Base-by-base conservation (phyloP, 2,888 invertebrate genomes). In the Gibbula magus region DNA sequence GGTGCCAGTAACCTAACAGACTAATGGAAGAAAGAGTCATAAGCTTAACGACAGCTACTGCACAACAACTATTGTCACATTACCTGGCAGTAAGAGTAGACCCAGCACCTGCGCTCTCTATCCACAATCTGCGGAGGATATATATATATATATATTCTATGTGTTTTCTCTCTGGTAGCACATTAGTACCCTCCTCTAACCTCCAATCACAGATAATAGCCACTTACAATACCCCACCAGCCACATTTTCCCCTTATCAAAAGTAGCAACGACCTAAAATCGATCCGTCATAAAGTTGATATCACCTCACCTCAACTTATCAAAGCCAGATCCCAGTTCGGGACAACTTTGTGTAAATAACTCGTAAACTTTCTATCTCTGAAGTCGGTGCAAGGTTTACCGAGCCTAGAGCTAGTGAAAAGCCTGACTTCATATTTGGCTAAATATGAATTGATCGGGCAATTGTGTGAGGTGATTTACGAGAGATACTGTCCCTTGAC, bases 191-290 rank as follows among this genome's bases (percentile, higher is more conserved):
- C n/a, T 61, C 61, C 25, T 29, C 13, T 61, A 25, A 22, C 29
- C 25, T 29, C 61, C 25, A 61, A 61, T 61, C 61, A 61, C 61
- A 16, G 61, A 61, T 61, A 25, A 61, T 61, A 61, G 61, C 29
- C 61, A 25, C 61, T 61, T 61, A 61, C 61, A 61, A 61, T 16
- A 61, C 29, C 61, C 7, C 25, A 16, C 29, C 13, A 61, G 61
- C 29, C 29, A 61, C 61, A 61, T 61, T 61, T 61, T 61, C 29
- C 25, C 61, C 61, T 61, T 61, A 61, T 61, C 61, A 61, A 61
- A 61, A 25, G 29, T 29, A 61, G 61, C 61, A 61, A 22, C n/a
- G 61, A 61, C 61, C 22, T 61, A 61, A 61, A 61, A 61, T 61
- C 61, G 61, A 61, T 61, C 61, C 22, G 61, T 61, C 61, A 61